Evolutionary conservation across 1,140 invertebrate species (phyloP).

Genomic region (Bombus pyrosoma): DNA sequence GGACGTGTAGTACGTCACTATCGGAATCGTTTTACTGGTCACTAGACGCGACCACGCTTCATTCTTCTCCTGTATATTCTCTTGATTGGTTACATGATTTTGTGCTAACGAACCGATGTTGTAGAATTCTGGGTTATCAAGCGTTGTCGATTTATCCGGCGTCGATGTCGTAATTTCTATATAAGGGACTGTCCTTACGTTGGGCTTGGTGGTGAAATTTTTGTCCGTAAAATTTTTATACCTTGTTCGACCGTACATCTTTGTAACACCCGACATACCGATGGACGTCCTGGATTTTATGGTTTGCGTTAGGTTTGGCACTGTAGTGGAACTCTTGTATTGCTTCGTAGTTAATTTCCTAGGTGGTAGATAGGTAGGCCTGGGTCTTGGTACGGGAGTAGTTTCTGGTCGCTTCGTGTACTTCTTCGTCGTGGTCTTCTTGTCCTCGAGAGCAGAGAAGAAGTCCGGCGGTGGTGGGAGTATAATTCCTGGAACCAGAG

Average conservation of each 20-base stretch:
- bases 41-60: constrained; percentile 67
- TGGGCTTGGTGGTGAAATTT: neutral
- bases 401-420: constrained; percentile 77
- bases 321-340: constrained; percentile 75
- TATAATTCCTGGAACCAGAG: constrained; percentile 93
- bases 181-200: constrained; percentile 24
- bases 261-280: constrained; percentile 63
- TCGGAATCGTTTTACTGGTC: constrained; percentile 83
- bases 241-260: constrained; percentile 63
- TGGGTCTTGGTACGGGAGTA: constrained; percentile 73
- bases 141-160: constrained; percentile 60
- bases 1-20: constrained; percentile 84
- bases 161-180: constrained; percentile 67
- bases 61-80: constrained; percentile 51
- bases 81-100: constrained; percentile 57
- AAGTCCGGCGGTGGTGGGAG: constrained; percentile 93
- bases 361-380: constrained; percentile 65
- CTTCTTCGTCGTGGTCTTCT: constrained; percentile 69
- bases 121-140: constrained; percentile 63
- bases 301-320: constrained; percentile 52
- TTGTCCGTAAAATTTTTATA: constrained; percentile 73
- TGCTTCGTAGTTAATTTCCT: constrained; percentile 79
- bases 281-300: constrained; percentile 53
- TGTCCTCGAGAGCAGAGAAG: constrained; percentile 86
- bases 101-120: constrained; percentile 60